These are phyloP conservation scores for Atherix ibis DNA, from an alignment of 2,888 invertebrate species.

Conservation along the genomic window DNA sequence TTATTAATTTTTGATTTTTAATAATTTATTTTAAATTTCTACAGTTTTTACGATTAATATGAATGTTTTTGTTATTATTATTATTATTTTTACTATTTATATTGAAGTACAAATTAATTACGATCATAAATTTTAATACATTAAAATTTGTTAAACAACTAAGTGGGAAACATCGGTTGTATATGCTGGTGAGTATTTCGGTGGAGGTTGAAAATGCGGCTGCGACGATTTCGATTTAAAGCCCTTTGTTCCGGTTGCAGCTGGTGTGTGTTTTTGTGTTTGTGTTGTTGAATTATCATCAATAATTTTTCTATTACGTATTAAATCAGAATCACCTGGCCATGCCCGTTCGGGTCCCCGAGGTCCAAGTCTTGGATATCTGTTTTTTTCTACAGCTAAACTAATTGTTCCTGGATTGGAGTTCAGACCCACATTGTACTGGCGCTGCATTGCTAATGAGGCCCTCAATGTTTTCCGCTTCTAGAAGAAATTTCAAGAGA, in stretches of 20 bases:
- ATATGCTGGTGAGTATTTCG: slow-evolving; percentile 56
- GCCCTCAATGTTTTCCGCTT: slow-evolving; percentile 77
- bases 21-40: too few species aligned
- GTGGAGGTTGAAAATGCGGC: slow-evolving; percentile 37
- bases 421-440: slow-evolving; percentile 32
- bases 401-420: slow-evolving; percentile 63
- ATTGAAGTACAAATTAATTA: too few species aligned
- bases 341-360: slow-evolving; percentile 48
- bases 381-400: slow-evolving; percentile 55
- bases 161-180: slow-evolving; percentile 68
- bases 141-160: slow-evolving; percentile 44
- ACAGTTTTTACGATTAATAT: too few species aligned
- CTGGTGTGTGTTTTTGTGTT: slow-evolving; percentile 8
- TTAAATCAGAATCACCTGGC: slow-evolving; percentile 44
- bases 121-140: too few species aligned
- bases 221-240: slow-evolving; percentile 21
- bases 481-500: slow-evolving; percentile 45
- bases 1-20: too few species aligned
- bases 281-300: slow-evolving; percentile 18
- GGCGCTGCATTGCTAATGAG: slow-evolving; percentile 60
- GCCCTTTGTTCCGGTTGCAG: slow-evolving; percentile 4
- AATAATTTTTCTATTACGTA: slow-evolving; percentile 48
- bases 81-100: too few species aligned
- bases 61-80: too few species aligned
- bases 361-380: slow-evolving; percentile 29